Percentiles rank a stretch among this genome's conserved stretches.
phyloP scores from a whole-genome alignment of 2,797 vertebrate species.

The Catamblyrhynchus diadema region DNA sequence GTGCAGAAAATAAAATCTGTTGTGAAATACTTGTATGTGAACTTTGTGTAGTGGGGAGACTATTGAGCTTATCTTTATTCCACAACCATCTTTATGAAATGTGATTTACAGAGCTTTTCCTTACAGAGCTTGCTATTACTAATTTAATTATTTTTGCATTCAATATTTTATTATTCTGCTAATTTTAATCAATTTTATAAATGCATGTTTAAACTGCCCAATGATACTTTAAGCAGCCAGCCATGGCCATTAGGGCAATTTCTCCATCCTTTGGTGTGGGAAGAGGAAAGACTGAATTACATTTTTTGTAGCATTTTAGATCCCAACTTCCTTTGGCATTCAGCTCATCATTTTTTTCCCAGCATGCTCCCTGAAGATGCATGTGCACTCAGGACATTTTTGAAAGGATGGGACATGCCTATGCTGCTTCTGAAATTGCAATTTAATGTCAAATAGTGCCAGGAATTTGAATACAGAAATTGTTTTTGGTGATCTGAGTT shows the following conservation, averaged over 20 bases:
- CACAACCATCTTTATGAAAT: not conserved
- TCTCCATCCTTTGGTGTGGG: not conserved
- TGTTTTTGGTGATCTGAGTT: not conserved
- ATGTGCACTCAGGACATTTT: not conserved
- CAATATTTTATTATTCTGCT: not conserved
- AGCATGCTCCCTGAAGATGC: not conserved
- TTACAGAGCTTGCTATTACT: not conserved
- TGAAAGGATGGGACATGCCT: not conserved
- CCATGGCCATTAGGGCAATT: not conserved
- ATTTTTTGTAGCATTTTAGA: not conserved
- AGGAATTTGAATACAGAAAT: not conserved
- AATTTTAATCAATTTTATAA: not conserved
- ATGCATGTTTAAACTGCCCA: not conserved
- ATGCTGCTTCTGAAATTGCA: not conserved
- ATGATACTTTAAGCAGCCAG: not conserved
- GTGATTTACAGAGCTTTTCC: not conserved
- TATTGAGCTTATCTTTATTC: not conserved
- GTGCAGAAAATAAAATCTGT: conserved; percentile 46
- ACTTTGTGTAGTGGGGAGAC: not conserved
- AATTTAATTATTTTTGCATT: not conserved
- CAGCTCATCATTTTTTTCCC: not conserved
- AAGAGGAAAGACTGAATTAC: not conserved
- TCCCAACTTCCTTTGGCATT: not conserved
- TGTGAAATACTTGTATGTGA: not conserved
- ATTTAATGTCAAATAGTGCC: not conserved